These are phyloP conservation scores for Cataglyphis altisquamis DNA, from an alignment of 2,888 invertebrate genomes.

Conservation along the genomic window DNA sequence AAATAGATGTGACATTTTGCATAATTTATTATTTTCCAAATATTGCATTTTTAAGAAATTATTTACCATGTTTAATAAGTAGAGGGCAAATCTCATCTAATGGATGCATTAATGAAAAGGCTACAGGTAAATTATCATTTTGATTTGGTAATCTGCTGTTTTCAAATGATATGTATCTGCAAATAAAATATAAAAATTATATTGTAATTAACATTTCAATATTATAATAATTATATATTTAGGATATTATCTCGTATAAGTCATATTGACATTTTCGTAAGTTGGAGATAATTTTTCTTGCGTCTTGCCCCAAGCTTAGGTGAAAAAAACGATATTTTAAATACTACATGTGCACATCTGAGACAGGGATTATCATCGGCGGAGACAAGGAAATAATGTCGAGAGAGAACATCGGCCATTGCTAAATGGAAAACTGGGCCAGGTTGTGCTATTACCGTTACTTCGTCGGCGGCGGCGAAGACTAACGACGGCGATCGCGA, in stretches of 20 bases:
- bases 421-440: slow-evolving; percentile 81
- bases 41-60: slow-evolving; percentile 25
- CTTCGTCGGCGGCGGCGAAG: slow-evolving; percentile 56
- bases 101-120: slow-evolving; percentile 96
- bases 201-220: not conserved
- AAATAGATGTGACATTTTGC: not conserved
- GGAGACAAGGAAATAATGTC: slow-evolving; percentile 46
- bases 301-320: not conserved
- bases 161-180: slow-evolving; percentile 80
- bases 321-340: slow-evolving; percentile 13
- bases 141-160: slow-evolving; percentile 78
- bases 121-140: slow-evolving; percentile 89
- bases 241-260: not conserved
- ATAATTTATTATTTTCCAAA: not conserved
- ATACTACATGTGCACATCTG: not conserved
- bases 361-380: slow-evolving; percentile 9
- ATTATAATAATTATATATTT: not conserved
- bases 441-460: slow-evolving; percentile 80
- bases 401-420: slow-evolving; percentile 60
- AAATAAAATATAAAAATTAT: slow-evolving; percentile 45
- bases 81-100: slow-evolving; percentile 96
- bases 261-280: not conserved
- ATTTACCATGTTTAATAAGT: slow-evolving; percentile 89
- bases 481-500: slow-evolving; percentile 47
- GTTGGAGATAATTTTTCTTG: not conserved